These are phyloP conservation scores for Lordiphosa stackelbergi DNA, from an alignment of 1,140 invertebrate species.

Conservation along the genomic window DNA sequence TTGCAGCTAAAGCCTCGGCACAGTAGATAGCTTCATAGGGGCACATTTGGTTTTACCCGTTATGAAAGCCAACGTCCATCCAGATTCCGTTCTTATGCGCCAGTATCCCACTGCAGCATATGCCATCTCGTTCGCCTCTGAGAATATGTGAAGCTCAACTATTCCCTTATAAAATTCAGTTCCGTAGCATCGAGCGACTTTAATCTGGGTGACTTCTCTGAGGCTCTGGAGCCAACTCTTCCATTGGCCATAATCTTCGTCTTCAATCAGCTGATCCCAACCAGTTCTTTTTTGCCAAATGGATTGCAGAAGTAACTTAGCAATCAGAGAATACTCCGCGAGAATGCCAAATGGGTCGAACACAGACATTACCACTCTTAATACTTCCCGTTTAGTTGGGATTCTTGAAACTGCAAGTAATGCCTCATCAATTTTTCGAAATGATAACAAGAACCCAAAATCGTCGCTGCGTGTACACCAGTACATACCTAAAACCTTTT, in stretches of 20 bases:
- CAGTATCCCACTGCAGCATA: slow-evolving; percentile 5
- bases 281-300: too few species aligned
- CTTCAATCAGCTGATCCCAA: too few species aligned
- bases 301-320: background rate
- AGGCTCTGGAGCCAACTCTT: too few species aligned
- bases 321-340: slow-evolving; percentile 2
- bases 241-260: too few species aligned
- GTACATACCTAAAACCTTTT: background rate
- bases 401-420: background rate
- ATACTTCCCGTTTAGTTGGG: background rate
- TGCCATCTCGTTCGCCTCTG: background rate
- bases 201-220: too few species aligned
- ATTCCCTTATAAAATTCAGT: background rate
- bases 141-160: slow-evolving; percentile 3
- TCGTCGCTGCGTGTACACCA: background rate
- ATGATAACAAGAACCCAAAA: background rate
- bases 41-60: background rate
- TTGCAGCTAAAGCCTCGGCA: background rate
- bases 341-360: slow-evolving; percentile 4
- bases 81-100: background rate
- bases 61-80: background rate
- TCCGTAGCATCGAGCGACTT: background rate
- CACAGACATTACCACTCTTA: too few species aligned
- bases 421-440: background rate
- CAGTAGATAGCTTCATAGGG: background rate